phyloP scores from a whole-genome alignment of 2,888 invertebrate genomes.

The Cordilura impudica region DNA sequence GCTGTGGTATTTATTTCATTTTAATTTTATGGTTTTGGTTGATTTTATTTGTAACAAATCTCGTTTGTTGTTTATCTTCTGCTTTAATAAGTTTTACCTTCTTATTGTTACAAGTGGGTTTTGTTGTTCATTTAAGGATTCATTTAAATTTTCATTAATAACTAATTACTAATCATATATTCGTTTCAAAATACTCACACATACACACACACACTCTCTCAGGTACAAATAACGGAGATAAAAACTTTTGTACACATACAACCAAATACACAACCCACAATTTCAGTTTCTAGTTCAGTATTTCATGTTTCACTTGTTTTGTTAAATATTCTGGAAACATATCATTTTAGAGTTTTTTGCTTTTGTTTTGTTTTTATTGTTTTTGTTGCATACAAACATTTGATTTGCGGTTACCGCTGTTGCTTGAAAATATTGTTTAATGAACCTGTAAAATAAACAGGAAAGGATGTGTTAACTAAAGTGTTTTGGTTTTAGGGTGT shows the following conservation, averaged over 20 bases:
- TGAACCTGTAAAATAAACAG: conserved; percentile 35
- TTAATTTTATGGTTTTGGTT: not conserved
- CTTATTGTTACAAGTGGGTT: too few relatives aligned
- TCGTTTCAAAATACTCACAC: not conserved
- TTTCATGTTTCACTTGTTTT: not conserved
- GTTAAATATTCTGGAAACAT: not conserved
- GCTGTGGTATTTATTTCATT: not conserved
- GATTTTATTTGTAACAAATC: not conserved
- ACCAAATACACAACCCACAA: too few relatives aligned
- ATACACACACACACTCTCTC: not conserved
- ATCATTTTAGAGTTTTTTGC: not conserved
- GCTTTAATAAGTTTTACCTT: not conserved
- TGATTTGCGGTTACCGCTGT: not conserved
- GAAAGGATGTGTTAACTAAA: not conserved
- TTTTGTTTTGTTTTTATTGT: not conserved
- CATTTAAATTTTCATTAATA: not conserved
- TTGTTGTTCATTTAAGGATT: not conserved
- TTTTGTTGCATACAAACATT: not conserved
- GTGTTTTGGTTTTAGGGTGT: not conserved
- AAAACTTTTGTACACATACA: not conserved
- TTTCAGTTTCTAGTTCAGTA: too few relatives aligned
- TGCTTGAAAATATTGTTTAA: not conserved
- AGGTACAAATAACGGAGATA: not conserved
- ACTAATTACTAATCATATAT: not conserved
- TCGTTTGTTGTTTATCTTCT: too few relatives aligned